A percentile compares a stretch with the other conserved stretches of the same genome.
Conservation (phyloP, 2,797 vertebrate genomes). For the Spinibarbus caldwelli region DNA sequence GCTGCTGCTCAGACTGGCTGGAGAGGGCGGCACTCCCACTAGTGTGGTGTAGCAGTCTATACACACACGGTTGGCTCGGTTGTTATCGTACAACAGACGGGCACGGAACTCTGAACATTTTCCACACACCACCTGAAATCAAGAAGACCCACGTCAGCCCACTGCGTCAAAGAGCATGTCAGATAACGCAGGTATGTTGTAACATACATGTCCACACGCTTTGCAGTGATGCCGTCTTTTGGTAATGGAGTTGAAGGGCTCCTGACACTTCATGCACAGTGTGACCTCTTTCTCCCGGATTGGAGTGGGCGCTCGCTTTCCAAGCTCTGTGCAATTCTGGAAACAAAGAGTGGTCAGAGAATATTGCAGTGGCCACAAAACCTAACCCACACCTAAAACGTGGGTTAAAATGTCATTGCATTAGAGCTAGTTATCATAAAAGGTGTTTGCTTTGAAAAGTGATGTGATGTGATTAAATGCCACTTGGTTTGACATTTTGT, state of each 20-base stretch:
- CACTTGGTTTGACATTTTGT: neutral
- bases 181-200: neutral
- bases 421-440: neutral
- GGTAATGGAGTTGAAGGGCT: conserved; percentile 92
- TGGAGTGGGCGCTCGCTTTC: conserved; percentile 88
- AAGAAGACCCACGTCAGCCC: conserved; percentile 25
- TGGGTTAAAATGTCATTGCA: neutral
- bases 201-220: conserved; percentile 89
- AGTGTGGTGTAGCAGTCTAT: conserved; percentile 87
- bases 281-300: conserved; percentile 93
- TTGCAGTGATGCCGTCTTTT: conserved; percentile 93
- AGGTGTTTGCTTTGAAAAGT: neutral
- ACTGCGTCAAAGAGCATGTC: neutral
- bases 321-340: conserved; percentile 86
- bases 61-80: conserved; percentile 89
- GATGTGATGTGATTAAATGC: neutral
- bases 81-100: conserved; percentile 90
- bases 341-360: conserved; percentile 7
- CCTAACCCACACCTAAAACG: neutral
- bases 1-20: conserved; percentile 74
- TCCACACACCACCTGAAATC: conserved; percentile 89
- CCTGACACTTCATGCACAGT: conserved; percentile 93
- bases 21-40: conserved; percentile 81
- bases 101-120: conserved; percentile 93
- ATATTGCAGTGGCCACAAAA: neutral